A percentile compares a stretch with the other conserved stretches of the same genome.
Conservation (phyloP, 2,113 vertebrate species). For the Martes martes region DNA sequence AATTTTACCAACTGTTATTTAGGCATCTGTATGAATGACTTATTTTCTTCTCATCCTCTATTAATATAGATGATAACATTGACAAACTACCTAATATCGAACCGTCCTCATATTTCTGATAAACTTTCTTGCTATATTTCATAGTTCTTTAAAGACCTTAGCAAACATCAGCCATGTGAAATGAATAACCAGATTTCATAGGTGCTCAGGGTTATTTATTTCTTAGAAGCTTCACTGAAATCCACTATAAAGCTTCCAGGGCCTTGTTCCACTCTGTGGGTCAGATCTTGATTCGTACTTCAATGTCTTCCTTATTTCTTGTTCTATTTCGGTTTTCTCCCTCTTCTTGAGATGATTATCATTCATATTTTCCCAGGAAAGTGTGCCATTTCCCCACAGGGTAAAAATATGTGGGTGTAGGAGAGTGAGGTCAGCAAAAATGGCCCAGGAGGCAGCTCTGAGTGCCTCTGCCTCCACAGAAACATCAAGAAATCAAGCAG, state of each 20-base stretch:
- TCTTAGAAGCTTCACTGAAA: background rate
- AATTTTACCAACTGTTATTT: background rate
- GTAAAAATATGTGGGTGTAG: too few species aligned
- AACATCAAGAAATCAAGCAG: background rate
- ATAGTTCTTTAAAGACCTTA: background rate
- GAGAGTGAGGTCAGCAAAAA: background rate
- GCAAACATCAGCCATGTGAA: background rate
- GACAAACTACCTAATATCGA: background rate
- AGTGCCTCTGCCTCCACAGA: background rate
- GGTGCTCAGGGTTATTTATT: background rate
- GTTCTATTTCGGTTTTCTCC: background rate
- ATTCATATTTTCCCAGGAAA: background rate
- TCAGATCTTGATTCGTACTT: background rate
- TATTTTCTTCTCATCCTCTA: background rate
- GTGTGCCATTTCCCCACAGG: background rate
- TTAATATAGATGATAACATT: background rate
- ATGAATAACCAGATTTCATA: background rate
- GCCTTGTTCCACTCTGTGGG: background rate
- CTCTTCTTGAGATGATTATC: background rate
- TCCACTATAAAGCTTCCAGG: background rate
- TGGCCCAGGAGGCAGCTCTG: background rate
- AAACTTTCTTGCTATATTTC: background rate
- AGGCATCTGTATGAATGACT: background rate
- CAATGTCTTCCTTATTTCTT: background rate
- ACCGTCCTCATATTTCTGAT: background rate